These are phyloP conservation scores for Lasioglossum pauxillum DNA, from an alignment of 2,888 invertebrate species.

Conservation along the genomic window DNA sequence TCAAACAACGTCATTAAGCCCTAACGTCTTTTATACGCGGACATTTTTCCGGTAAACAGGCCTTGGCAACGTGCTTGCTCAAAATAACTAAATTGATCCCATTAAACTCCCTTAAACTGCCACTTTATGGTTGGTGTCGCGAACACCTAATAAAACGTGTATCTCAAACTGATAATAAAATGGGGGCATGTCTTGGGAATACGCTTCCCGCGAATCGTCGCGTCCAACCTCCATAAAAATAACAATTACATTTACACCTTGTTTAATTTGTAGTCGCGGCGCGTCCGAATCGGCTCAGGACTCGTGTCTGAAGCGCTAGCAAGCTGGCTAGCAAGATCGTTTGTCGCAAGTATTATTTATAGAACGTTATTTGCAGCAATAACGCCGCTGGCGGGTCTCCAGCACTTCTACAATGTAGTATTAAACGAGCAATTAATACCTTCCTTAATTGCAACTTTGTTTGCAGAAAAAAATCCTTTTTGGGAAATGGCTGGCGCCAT, in stretches of 20 bases:
- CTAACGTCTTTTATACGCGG: constrained; percentile 36
- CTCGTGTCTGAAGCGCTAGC: constrained; percentile 46
- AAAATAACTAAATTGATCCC: constrained; percentile 46
- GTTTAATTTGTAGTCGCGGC: background rate
- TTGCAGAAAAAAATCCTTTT: background rate
- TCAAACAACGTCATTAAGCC: constrained; percentile 44
- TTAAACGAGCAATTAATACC: constrained; percentile 61
- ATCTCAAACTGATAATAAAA: constrained; percentile 40
- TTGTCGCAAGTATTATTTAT: constrained; percentile 66
- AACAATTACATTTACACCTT: constrained; percentile 7
- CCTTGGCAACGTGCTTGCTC: constrained; percentile 12
- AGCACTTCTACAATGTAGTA: constrained; percentile 62
- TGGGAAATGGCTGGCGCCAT: background rate
- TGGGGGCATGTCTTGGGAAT: background rate
- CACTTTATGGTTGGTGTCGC: constrained; percentile 26
- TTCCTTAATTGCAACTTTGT: constrained; percentile 38
- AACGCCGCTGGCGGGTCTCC: constrained; percentile 65
- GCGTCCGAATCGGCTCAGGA: constrained; percentile 4
- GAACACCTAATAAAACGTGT: constrained; percentile 37
- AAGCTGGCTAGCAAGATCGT: constrained; percentile 58
- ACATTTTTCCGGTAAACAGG: constrained; percentile 46
- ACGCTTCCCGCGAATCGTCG: background rate
- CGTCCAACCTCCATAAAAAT: background rate
- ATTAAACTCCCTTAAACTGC: constrained; percentile 50
- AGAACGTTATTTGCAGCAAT: constrained; percentile 70